A percentile compares a stretch with the other conserved stretches of the same genome.
These are phyloP conservation scores for Gymnosoma rotundatum DNA, from an alignment of 2,888 invertebrate species.

Conservation along the genomic window DNA sequence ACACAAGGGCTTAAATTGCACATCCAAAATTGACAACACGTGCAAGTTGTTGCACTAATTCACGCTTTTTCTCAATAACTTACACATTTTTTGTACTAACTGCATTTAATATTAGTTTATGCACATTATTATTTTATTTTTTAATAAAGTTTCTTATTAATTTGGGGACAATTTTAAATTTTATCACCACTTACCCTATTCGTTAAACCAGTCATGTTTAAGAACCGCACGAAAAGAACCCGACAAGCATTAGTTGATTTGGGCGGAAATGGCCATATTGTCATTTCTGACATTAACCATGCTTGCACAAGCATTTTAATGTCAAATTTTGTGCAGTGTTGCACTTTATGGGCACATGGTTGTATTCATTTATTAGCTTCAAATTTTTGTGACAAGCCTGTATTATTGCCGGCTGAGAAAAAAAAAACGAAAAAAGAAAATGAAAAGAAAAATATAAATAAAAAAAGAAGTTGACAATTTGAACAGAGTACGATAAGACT, in stretches of 20 bases:
- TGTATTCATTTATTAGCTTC: no score
- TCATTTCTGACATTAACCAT: constrained; percentile 44
- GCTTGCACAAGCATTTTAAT: constrained; percentile 58
- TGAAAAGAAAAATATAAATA: background rate
- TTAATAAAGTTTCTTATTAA: constrained; percentile 55
- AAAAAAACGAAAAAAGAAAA: background rate
- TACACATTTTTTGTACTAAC: constrained; percentile 48
- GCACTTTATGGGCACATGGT: background rate
- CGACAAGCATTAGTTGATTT: constrained; percentile 72
- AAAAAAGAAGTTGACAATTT: constrained; percentile 54
- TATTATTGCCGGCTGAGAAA: constrained; percentile 31
- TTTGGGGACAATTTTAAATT: constrained; percentile 72
- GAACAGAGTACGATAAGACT: constrained; percentile 9
- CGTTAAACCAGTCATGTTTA: constrained; percentile 92
- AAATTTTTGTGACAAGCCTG: constrained; percentile 4
- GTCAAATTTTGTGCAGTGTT: constrained; percentile 24
- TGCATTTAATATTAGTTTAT: constrained; percentile 10
- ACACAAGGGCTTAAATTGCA: background rate
- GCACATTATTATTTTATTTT: constrained; percentile 60
- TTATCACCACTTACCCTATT: constrained; percentile 86
- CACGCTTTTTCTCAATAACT: constrained; percentile 26
- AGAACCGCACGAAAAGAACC: constrained; percentile 87
- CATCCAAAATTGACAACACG: constrained; percentile 64
- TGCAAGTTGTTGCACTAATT: constrained; percentile 48
- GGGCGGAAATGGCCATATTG: constrained; percentile 74